Base-by-base conservation (phyloP, 2,113 vertebrate genomes). In the Zosterops japonicus region DNA sequence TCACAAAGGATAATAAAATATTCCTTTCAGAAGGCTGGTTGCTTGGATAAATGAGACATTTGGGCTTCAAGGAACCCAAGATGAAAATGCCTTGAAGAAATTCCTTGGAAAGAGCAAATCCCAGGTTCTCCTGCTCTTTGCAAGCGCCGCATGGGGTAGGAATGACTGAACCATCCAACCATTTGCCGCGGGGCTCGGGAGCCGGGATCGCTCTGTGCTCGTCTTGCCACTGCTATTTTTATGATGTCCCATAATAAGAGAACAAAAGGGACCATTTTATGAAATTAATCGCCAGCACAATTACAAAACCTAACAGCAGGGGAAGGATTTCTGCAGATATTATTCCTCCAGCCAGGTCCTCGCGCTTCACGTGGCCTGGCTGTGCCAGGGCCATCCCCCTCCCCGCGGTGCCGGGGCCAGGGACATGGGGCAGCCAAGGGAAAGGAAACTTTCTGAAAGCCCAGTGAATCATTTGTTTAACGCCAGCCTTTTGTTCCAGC, bases 71-170 rank as follows among this genome's bases (percentile, higher is more conserved):
- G 91, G 89, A 96, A 95, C 88, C 89, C 92, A 52, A 94, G 90
- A 88, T 71, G 90, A 92, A 93, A 95, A 93, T 56, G 94, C 90
- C 80, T 90, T 77, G 83, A 94, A 96, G 92, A 95, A 95, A 96
- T 96, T 95, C 92, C 92, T 96, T 96, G 93, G 92, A 97, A 96
- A 97, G 93, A 96, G 94, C 88, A 92, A 96, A 96, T 93, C 92
- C 94, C 95, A 97, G 96, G 95, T 97, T 96, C 82, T 94, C 87
- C 79, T 17, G 41, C 94, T 91, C 79, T 88, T 80, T 85, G 89
- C 27, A 18, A 94, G 83, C 14, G 0, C 86, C 0, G 1, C 92
- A 53, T 64, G 92, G 92, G 92, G 90, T 60, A 41, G 76, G 81
- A 74, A 93, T 93, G 95, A 95, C 92, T 68, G 95, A 93, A 83